phyloP scores from a whole-genome alignment of 2,888 invertebrate genomes.

The Macroteleia sp. region DNA sequence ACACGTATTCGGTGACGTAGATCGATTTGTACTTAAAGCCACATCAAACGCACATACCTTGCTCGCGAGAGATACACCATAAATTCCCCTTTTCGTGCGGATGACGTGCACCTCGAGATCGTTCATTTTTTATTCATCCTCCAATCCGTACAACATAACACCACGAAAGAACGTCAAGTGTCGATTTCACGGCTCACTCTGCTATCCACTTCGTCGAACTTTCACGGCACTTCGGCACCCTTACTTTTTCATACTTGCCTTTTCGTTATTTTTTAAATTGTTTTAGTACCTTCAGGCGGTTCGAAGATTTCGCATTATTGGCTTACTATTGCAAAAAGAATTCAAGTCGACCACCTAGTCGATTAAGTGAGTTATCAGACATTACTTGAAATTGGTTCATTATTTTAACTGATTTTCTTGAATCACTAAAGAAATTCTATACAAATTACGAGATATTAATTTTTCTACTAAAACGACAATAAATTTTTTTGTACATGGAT shows the following conservation, averaged over 20 bases:
- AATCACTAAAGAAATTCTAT: too few species aligned
- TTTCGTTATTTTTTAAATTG: conserved; percentile 17
- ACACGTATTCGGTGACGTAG: conserved; percentile 10
- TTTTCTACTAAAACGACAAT: too few species aligned
- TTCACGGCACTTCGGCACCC: conserved; percentile 2
- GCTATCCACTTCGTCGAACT: conserved; percentile 21
- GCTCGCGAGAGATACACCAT: not conserved
- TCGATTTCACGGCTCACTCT: conserved; percentile 34
- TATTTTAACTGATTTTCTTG: too few species aligned
- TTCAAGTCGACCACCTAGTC: too few species aligned
- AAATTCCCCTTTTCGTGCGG: too few species aligned
- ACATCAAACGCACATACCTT: conserved; percentile 13
- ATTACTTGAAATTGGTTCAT: too few species aligned
- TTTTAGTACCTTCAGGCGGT: conserved; percentile 4
- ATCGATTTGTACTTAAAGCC: conserved; percentile 16
- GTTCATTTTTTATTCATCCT: conserved; percentile 47
- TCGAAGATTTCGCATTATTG: conserved; percentile 3
- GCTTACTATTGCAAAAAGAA: too few species aligned
- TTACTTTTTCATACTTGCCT: conserved; percentile 21
- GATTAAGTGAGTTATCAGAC: too few species aligned
- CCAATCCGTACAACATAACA: conserved; percentile 35
- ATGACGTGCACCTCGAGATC: conserved; percentile 16
- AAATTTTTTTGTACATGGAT: too few species aligned
- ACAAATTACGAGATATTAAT: too few species aligned
- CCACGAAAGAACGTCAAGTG: conserved; percentile 23